Conservation (phyloP, 2,113 vertebrate species). For the Jaculus jaculus region DNA sequence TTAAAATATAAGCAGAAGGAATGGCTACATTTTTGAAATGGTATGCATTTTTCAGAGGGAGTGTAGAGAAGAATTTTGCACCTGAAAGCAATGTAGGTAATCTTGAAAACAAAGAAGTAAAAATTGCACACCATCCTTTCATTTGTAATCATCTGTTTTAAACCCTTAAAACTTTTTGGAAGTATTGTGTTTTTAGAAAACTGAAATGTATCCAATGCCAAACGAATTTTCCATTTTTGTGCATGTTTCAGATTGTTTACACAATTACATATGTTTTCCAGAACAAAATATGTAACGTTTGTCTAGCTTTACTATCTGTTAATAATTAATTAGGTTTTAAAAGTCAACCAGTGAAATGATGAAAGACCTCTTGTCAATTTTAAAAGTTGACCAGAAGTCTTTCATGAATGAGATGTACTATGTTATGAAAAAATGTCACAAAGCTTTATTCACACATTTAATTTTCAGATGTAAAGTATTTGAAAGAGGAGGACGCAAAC, state of each 20-base stretch:
- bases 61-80: neutral
- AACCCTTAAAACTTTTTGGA: constrained; percentile 23
- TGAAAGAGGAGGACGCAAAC: constrained; percentile 91
- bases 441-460: constrained; percentile 54
- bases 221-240: neutral
- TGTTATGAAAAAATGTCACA: neutral
- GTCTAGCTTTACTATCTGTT: neutral
- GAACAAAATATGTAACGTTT: neutral
- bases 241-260: neutral
- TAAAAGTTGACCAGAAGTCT: neutral
- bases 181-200: constrained; percentile 45
- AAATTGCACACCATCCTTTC: neutral
- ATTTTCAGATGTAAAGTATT: constrained; percentile 88
- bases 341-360: neutral
- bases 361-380: neutral
- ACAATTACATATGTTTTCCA: neutral
- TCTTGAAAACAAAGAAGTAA: neutral
- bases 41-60: neutral
- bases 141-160: neutral
- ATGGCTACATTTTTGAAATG: neutral
- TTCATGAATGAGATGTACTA: neutral
- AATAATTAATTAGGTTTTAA: neutral
- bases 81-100: constrained; percentile 23
- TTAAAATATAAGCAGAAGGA: neutral
- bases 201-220: neutral